Evolutionary conservation across 2,797 vertebrate species (phyloP).

Genomic region (Sebastes paucispinis): DNA sequence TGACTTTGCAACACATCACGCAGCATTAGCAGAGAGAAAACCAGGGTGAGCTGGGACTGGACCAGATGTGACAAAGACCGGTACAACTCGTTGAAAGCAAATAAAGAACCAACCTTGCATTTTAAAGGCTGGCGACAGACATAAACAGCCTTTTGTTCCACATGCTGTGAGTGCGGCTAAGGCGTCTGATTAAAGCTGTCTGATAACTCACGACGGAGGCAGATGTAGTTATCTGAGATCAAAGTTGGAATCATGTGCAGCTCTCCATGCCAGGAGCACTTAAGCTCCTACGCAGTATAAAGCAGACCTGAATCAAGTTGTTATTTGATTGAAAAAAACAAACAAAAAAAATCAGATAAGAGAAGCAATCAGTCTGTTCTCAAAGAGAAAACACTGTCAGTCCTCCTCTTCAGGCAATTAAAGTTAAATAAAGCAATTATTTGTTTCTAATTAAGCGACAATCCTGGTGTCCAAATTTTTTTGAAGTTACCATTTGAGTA

Average conservation of each 20-base stretch:
- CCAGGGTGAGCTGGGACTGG: not conserved
- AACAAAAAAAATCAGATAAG: slow-evolving; percentile 5
- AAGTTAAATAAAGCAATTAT: slow-evolving; percentile 7
- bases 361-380: slow-evolving; percentile 8
- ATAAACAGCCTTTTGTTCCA: slow-evolving; percentile 41
- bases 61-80: slow-evolving; percentile 37
- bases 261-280: slow-evolving; percentile 51
- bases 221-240: slow-evolving; percentile 63
- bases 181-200: slow-evolving; percentile 56
- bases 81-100: not conserved
- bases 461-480: not conserved
- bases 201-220: slow-evolving; percentile 55
- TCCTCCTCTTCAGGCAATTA: not conserved
- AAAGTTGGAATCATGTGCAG: slow-evolving; percentile 61
- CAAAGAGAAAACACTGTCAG: not conserved
- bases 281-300: slow-evolving; percentile 36
- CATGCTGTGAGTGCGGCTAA: slow-evolving; percentile 19
- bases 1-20: slow-evolving; percentile 39
- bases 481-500: not conserved
- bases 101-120: slow-evolving; percentile 1
- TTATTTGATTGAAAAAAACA: slow-evolving; percentile 5
- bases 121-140: slow-evolving; percentile 23
- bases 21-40: slow-evolving; percentile 29
- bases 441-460: not conserved
- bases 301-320: slow-evolving; percentile 32